A percentile compares a stretch with the other conserved stretches of the same genome.
Conservation (phyloP, 1,140 invertebrate genomes). For the Aphelinus atriplicis region DNA sequence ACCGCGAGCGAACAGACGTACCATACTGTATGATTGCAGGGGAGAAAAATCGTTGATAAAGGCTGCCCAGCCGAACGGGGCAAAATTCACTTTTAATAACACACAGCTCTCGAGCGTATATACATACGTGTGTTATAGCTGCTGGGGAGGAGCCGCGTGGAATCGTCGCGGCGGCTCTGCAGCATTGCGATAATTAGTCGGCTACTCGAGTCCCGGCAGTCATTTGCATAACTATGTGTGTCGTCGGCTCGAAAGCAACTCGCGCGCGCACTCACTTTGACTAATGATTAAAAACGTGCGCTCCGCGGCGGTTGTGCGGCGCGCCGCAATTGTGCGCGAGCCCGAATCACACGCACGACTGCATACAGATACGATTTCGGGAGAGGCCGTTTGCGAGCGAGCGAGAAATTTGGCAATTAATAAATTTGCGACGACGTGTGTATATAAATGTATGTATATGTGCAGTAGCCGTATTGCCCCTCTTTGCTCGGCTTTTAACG, state of each 20-base stretch:
- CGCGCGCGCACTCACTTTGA: constrained; percentile 19
- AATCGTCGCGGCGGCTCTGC: too few species aligned
- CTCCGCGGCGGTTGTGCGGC: not conserved
- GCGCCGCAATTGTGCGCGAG: not conserved
- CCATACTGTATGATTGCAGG: not conserved
- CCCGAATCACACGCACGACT: constrained; percentile 9
- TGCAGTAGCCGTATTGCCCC: not conserved
- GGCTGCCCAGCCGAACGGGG: too few species aligned
- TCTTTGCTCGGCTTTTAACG: constrained; percentile 1
- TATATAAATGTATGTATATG: too few species aligned
- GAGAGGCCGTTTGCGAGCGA: constrained; percentile 33
- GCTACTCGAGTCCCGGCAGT: not conserved
- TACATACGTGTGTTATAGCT: too few species aligned
- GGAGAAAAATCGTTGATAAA: too few species aligned
- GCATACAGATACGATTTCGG: constrained; percentile 10
- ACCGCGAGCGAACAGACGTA: not conserved
- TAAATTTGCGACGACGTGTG: constrained; percentile 50
- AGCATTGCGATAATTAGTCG: not conserved
- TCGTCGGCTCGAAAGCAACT: not conserved
- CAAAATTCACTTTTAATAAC: too few species aligned
- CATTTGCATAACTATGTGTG: constrained; percentile 24
- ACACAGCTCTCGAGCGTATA: too few species aligned
- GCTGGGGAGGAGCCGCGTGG: too few species aligned
- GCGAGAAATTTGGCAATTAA: constrained; percentile 60
- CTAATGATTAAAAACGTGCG: constrained; percentile 27